phyloP scores from a whole-genome alignment of 2,797 vertebrate genomes.

The Galagoides demidoff region DNA sequence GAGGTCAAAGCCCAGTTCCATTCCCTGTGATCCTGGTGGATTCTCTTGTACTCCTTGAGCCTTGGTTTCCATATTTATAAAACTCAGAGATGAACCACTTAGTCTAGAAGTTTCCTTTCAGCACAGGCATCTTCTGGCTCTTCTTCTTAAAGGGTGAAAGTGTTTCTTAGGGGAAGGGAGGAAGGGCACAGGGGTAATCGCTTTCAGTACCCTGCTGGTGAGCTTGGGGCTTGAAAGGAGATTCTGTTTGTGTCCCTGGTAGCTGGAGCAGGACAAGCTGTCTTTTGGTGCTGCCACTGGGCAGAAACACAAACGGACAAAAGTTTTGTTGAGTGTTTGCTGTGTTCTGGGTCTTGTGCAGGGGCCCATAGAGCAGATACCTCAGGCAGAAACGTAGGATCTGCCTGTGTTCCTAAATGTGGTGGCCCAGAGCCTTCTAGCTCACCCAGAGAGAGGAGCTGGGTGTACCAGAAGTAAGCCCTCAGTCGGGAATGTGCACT shows the following conservation, averaged over 20 bases:
- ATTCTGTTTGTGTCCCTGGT: not conserved
- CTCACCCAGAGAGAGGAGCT: conserved; percentile 81
- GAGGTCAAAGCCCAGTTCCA: not conserved
- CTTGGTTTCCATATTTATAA: not conserved
- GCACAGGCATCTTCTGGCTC: not conserved
- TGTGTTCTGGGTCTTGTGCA: not conserved
- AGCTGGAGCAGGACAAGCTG: fast-evolving
- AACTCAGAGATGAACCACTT: not conserved
- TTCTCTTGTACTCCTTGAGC: not conserved
- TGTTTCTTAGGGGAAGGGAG: not conserved
- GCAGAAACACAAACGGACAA: not conserved
- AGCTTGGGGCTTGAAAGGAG: fast-evolving
- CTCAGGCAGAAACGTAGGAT: not conserved
- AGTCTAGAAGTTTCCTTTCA: not conserved
- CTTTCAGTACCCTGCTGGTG: not conserved
- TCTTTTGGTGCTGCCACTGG: not conserved
- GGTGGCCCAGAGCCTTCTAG: conserved; percentile 56
- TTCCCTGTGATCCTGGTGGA: too few relatives aligned
- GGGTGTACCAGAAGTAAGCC: conserved; percentile 89
- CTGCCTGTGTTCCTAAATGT: not conserved
- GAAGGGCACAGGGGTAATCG: fast-evolving
- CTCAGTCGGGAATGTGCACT: conserved; percentile 92
- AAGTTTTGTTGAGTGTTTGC: not conserved
- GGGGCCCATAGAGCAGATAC: not conserved
- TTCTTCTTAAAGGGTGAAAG: not conserved